Percentiles rank a stretch among this genome's conserved stretches.
phyloP scores from a whole-genome alignment of 2,888 invertebrate species.

The Sussaba pulchella region DNA sequence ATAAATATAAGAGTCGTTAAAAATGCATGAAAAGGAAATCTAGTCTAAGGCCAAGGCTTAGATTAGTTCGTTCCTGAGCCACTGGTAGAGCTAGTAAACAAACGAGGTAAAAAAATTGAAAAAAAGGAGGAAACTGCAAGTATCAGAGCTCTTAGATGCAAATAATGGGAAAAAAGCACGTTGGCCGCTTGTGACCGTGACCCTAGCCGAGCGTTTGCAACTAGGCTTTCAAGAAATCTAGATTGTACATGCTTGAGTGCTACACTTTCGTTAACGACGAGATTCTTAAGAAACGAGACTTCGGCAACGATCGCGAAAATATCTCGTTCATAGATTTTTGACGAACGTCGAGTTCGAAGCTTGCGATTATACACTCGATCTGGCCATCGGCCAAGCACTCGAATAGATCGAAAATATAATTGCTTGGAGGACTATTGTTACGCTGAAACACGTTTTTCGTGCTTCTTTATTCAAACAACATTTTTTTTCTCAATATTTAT shows the following conservation, averaged over 20 bases:
- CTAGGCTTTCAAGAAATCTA: conserved; percentile 17
- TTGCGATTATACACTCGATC: neutral
- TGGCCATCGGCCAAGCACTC: conserved; percentile 38
- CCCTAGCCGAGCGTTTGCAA: conserved; percentile 24
- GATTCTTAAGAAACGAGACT: conserved; percentile 23
- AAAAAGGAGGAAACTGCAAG: conserved; percentile 19
- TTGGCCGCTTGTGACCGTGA: neutral
- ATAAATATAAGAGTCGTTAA: too few relatives aligned
- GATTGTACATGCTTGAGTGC: conserved; percentile 29
- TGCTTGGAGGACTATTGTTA: neutral
- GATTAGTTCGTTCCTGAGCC: neutral
- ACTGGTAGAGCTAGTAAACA: neutral
- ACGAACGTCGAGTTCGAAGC: conserved; percentile 25
- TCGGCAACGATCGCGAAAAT: conserved; percentile 26
- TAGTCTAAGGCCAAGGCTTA: neutral
- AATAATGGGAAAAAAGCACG: neutral
- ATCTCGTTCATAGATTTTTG: conserved; percentile 16
- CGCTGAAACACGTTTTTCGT: neutral
- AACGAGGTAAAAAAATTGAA: neutral
- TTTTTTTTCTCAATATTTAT: neutral
- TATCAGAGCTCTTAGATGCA: neutral
- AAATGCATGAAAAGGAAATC: conserved; percentile 36
- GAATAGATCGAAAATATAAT: conserved; percentile 20
- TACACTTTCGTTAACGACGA: too few relatives aligned
- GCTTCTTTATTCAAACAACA: too few relatives aligned